Base-by-base conservation (phyloP, 2,113 vertebrate species). In the Pelecanoides urinatrix region DNA sequence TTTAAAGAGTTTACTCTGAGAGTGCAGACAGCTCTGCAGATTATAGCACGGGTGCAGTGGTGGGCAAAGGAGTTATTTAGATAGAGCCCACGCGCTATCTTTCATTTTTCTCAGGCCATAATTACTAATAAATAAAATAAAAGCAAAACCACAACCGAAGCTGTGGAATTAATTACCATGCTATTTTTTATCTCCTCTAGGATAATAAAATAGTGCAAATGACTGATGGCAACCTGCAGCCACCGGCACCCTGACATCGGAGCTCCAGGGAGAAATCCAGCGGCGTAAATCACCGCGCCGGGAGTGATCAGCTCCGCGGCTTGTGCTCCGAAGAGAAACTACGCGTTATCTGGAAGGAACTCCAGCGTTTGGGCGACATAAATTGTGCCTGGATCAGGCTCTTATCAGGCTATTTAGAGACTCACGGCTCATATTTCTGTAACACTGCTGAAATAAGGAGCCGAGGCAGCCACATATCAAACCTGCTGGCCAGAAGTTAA, bases 1-100 rank as follows among this genome's bases (percentile, higher is more conserved):
- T 97, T 97, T 97, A 95, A 95, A 97, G 94, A 95, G 94, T 97
- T 95, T 92, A 82, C 88, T 78, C n/a, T 89, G 91, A 89, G 83
- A 85, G 52, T 40, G 73, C 91, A 94, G 88, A 72, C 86, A 84
- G 86, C 76, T 56, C 92, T 95, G 76, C 65, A 95, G 95, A 89
- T 94, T 65, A 91, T 23, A 91, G 76, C 84, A 63, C 0, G 8
- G 76, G 68, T 0, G 5, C 95, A 94, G 74, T 30, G 74, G 87
- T 76, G 95, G 66, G 83, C 77, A 87, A 61, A 89, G 63, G 91
- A 90, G 55, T 79, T 81, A 82, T 92, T 97, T 85, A 96, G 92
- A 65, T 72, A 84, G 76, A 63, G n/a, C 59, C 73, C 71, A 42
- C 0, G 1, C 4, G 3, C 65, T 77, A 45, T 42, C 87, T 95